Percentiles rank a stretch among this genome's conserved stretches.
phyloP scores from a whole-genome alignment of 2,797 vertebrate species.

The Sebastes vulpes region DNA sequence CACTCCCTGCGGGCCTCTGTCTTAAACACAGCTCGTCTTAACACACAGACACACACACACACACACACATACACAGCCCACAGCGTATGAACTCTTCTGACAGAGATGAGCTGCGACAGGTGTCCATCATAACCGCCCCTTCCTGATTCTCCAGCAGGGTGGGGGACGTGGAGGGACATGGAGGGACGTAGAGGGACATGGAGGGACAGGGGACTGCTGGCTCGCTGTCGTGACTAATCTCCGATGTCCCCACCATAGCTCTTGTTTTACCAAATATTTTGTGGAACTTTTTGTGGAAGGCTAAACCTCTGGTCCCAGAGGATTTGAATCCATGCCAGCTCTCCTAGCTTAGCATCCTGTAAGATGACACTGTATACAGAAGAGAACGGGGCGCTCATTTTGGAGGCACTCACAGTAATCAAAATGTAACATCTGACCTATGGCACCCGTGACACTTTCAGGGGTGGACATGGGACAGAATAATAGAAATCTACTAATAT shows the following conservation, averaged over 20 bases:
- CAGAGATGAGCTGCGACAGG: constrained; percentile 67
- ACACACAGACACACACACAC: constrained; percentile 26
- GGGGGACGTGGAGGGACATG: neutral
- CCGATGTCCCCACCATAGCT: constrained; percentile 24
- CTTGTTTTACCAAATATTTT: constrained; percentile 48
- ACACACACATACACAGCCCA: constrained; percentile 19
- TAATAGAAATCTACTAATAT: neutral
- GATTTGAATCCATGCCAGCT: constrained; percentile 1
- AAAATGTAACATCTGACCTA: no score
- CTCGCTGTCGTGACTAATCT: constrained; percentile 57
- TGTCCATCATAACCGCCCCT: constrained; percentile 64
- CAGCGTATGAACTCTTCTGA: constrained; percentile 37
- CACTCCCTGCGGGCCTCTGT: constrained; percentile 47
- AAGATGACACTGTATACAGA: neutral
- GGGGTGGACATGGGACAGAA: no score
- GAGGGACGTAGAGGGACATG: constrained; percentile 6
- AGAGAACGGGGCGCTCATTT: neutral
- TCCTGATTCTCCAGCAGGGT: constrained; percentile 29
- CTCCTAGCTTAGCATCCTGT: neutral
- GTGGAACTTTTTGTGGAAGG: constrained; percentile 24
- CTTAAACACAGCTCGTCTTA: constrained; percentile 50
- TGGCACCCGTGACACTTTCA: neutral
- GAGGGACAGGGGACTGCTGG: constrained; percentile 39
- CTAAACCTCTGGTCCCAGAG: constrained; percentile 23
- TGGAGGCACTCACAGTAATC: neutral